Evolutionary conservation across 1,140 invertebrate genomes (phyloP), one percentile per base, ranked within the genome.

Genomic region (Nomia melanderi): DNA sequence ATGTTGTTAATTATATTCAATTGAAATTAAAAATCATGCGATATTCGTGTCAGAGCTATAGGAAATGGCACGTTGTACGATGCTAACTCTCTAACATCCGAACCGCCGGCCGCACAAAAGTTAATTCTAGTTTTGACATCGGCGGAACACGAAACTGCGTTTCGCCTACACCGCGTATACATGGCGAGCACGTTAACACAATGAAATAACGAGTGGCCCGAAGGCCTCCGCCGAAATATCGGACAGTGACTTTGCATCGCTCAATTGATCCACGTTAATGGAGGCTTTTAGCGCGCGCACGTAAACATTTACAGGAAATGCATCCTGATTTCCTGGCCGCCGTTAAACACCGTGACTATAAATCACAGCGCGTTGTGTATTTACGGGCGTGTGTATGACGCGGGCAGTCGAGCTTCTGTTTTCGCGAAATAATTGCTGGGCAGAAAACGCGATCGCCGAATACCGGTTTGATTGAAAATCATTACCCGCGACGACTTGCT

Each of bases 261-360:
- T 33, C 20, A 25, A 77, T 53, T 54, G 50, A 33, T 47, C 11
- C 14, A 14, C 50, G 53, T 78, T 78, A 78, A 78, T 74, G 62
- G 71, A 74, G 17, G 71, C 71, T 78, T 78, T 74, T 60, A 78
- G 31, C 50, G 60, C 17, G 9, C 62, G 9, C 62, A 54, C 53
- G 71, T 65, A 78, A 74, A 78, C 54, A 74, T 74, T 78, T 74
- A 39, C 70, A 65, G 76, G 76, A 65, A 78, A 78, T 78, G 70
- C 76, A 78, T 57, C 47, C 76, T 57, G 76, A 78, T 78, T 78
- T 65, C 76, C 60, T 41, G 65, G 33, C 5, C 41, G 17, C 53
- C 65, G 66, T 54, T 70, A 77, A 77, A 70, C 57, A 62, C 8
- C 14, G 7, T 11, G 57, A n/a, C 3, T 59, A 60, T 77, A 71